Evolutionary conservation across 2,113 vertebrate genomes (phyloP), one percentile per base, ranked within the genome.

Genomic region (Semnornis frantzii): DNA sequence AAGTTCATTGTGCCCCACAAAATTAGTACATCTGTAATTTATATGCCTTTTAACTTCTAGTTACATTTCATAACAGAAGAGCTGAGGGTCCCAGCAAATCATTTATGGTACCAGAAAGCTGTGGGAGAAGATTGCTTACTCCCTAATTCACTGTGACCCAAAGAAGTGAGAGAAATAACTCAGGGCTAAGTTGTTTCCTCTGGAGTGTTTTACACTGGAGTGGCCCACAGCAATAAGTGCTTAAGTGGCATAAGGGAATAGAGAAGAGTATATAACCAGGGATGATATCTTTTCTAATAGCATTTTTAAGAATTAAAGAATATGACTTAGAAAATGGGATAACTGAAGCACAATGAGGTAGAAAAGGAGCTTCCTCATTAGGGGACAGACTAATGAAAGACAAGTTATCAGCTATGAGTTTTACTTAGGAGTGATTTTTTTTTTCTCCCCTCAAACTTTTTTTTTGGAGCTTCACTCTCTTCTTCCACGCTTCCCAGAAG

Each of bases 301-400:
- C 95, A 77, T 97, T 96, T 96, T 97, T 96, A 97, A 97, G 96
- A 96, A 96, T 97, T 95, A 92, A 97, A 96, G 89, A 96, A 95
- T 96, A 72, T 91, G 90, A 84, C 84, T 94, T 94, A 95, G 89
- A 95, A 97, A 96, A 95, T 92, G 92, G 94, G 95, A 97, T 97
- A 95, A 94, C 89, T 95, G 93, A 91, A 94, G 89, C 94, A 97
- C 89, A 96, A 96, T 95, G 95, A 97, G 73, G 89, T 97, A 96
- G 94, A 97, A 97, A 97, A 96, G 89, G 85, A 96, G 73, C 65
- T 92, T 92, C 91, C 94, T 96, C 95, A 94, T 97, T 97, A 95
- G 95, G 90, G 92, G 80, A 71, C 75, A 70, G 73, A 65, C 79
- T 92, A 92, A 94, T 65, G 80, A 95, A 78, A 86, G 34, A 76